Evolutionary conservation across 2,113 vertebrate species (phyloP).

Genomic region (Emydura subglobosa): DNA sequence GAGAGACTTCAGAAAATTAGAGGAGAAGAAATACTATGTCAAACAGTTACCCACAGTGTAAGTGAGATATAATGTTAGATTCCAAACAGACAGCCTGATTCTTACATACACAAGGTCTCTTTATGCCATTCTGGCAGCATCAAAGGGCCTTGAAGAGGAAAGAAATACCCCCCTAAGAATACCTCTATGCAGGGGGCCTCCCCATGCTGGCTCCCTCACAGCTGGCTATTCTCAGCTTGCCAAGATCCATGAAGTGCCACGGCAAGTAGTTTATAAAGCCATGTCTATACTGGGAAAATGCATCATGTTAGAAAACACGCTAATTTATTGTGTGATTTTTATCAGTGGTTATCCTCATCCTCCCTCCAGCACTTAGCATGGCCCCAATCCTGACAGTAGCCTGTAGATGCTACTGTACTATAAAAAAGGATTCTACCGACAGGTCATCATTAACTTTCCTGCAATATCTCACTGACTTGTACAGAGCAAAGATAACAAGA

Average conservation of each 20-base stretch:
- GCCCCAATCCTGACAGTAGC: neutral
- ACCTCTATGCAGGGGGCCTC: neutral
- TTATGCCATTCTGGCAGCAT: neutral
- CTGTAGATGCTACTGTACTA: neutral
- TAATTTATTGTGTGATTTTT: neutral
- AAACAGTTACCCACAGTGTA: neutral
- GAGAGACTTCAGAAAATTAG: neutral
- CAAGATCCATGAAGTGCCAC: neutral
- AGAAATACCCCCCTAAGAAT: neutral
- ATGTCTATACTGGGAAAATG: neutral
- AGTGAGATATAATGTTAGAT: neutral
- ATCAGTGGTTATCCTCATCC: neutral
- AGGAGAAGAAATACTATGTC: neutral
- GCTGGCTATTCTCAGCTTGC: neutral
- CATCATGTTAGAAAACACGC: neutral
- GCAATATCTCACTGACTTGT: neutral
- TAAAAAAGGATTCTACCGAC: neutral
- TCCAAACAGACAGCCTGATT: neutral
- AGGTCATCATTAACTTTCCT: neutral
- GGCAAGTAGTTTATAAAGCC: conserved; percentile 1
- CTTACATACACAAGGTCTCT: neutral
- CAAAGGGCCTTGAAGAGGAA: neutral
- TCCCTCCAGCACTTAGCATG: neutral
- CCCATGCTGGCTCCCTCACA: neutral
- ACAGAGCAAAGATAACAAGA: conserved; percentile 26